phyloP scores from a whole-genome alignment of 2,888 invertebrate genomes.

The Mantis religiosa region DNA sequence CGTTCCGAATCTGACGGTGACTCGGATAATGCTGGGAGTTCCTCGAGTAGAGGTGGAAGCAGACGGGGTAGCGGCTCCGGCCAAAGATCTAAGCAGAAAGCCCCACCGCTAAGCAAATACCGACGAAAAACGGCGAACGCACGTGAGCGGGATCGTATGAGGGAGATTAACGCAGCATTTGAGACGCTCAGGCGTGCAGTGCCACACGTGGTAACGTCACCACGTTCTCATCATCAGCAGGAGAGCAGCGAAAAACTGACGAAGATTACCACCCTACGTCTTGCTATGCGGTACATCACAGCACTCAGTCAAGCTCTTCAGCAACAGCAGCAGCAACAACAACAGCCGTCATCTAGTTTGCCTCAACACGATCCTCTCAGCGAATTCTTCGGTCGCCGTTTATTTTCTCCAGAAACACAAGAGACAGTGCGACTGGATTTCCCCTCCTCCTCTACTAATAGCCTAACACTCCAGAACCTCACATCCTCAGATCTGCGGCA shows the following conservation, averaged over 20 bases:
- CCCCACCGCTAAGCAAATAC: constrained; percentile 77
- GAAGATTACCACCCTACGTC: constrained; percentile 80
- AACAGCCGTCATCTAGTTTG: neutral
- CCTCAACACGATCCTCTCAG: neutral
- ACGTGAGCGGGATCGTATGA: constrained; percentile 79
- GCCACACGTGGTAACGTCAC: constrained; percentile 47
- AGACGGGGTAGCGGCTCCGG: neutral
- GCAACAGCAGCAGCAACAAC: constrained; percentile 28
- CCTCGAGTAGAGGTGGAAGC: neutral
- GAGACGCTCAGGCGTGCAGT: constrained; percentile 74
- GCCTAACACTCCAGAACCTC: neutral
- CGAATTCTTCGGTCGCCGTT: neutral
- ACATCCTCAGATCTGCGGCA: neutral
- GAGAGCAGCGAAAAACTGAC: constrained; percentile 70
- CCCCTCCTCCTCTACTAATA: neutral
- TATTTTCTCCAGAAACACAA: neutral
- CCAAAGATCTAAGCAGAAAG: constrained; percentile 49
- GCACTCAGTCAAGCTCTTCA: constrained; percentile 66
- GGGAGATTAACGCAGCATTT: constrained; percentile 86
- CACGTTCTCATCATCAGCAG: neutral
- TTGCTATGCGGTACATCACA: constrained; percentile 84
- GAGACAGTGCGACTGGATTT: neutral
- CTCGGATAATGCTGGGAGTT: neutral
- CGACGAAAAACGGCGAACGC: constrained; percentile 87
- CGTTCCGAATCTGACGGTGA: constrained; percentile 40